Conservation (phyloP, 2,888 invertebrate species). For the Pachycephus smyrnensis region DNA sequence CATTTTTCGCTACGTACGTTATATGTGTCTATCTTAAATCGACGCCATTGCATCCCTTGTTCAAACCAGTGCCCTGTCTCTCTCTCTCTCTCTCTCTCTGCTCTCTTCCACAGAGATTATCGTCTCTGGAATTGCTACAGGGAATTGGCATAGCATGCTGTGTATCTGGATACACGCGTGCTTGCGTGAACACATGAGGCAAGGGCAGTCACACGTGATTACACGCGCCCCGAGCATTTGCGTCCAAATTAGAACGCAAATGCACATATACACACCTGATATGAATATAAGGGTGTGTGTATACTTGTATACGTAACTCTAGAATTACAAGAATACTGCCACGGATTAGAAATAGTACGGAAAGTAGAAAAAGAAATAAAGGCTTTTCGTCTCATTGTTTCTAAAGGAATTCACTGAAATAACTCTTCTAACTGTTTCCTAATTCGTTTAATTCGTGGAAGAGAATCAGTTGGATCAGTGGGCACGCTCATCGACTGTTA, state of each 20-base stretch:
- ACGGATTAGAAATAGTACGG: neutral
- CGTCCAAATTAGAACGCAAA: constrained; percentile 40
- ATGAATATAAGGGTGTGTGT: no score
- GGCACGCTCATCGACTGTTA: no score
- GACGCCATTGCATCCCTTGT: constrained; percentile 14
- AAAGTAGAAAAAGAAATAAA: neutral
- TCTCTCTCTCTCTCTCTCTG: neutral
- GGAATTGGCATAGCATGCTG: neutral
- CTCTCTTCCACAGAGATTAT: neutral
- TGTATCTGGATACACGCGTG: neutral
- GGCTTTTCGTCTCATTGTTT: neutral
- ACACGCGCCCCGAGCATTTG: constrained; percentile 28
- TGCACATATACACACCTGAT: constrained; percentile 22
- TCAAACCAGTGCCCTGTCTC: neutral
- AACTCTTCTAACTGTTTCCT: neutral
- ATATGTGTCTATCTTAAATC: constrained; percentile 1
- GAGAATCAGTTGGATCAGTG: no score
- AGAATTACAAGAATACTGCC: neutral
- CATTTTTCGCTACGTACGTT: constrained; percentile 4
- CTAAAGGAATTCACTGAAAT: neutral
- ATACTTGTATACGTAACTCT: neutral
- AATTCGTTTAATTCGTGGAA: neutral
- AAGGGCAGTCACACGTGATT: constrained; percentile 48
- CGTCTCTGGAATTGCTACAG: neutral
- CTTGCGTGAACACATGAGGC: constrained; percentile 30